Conservation (phyloP, 2,113 vertebrate genomes). For the Xyrauchen texanus region DNA sequence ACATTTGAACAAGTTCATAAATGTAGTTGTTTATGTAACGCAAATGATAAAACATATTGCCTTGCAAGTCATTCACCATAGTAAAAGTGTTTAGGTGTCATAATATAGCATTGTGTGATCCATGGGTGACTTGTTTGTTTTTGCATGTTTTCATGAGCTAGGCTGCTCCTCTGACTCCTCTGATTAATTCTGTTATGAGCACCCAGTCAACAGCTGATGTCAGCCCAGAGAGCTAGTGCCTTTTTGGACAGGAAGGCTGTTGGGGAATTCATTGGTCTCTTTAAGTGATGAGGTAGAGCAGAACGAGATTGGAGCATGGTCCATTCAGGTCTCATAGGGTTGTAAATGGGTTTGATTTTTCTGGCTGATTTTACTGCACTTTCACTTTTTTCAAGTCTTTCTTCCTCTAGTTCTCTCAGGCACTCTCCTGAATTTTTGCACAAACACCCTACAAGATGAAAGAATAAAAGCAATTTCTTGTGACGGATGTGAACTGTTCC, state of each 20-base stretch:
- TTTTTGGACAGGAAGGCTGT: slow-evolving; percentile 16
- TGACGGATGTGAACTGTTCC: slow-evolving; percentile 1
- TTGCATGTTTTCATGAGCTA: slow-evolving; percentile 1
- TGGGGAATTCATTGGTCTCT: slow-evolving; percentile 40
- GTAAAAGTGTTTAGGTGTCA: not conserved
- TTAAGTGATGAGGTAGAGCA: slow-evolving; percentile 43
- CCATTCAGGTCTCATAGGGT: slow-evolving; percentile 43
- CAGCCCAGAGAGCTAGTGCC: slow-evolving; percentile 20
- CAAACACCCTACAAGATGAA: slow-evolving; percentile 13
- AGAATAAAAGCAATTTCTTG: not conserved
- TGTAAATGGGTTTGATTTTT: slow-evolving; percentile 39
- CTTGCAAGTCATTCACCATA: no score
- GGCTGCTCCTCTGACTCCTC: slow-evolving; percentile 38
- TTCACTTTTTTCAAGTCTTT: slow-evolving; percentile 18
- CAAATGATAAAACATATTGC: no score
- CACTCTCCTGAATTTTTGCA: slow-evolving; percentile 9
- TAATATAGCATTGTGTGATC: no score
- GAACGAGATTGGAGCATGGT: slow-evolving; percentile 15
- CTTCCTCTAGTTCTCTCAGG: not conserved
- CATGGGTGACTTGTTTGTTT: slow-evolving; percentile 13
- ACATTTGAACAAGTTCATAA: no score
- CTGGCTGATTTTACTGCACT: slow-evolving; percentile 36
- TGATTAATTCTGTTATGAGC: slow-evolving; percentile 38
- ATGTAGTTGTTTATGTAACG: no score
- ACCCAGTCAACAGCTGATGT: slow-evolving; percentile 52